These are phyloP conservation scores for Lutjanus erythropterus DNA, from an alignment of 2,113 vertebrate genomes.

Conservation along the genomic window DNA sequence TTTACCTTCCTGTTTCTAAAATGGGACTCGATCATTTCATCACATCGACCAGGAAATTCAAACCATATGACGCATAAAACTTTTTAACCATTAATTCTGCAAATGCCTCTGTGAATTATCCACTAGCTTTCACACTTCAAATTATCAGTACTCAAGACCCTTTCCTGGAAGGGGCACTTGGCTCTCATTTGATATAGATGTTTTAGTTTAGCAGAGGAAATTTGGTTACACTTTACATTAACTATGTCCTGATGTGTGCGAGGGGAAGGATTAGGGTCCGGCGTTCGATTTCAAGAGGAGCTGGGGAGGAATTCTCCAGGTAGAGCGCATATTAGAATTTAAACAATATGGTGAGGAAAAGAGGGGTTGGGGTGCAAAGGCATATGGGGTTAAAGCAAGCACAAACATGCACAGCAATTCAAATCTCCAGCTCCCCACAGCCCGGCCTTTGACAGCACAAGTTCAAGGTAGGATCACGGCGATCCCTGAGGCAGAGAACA, in stretches of 20 bases:
- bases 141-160: conserved; percentile 65
- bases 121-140: conserved; percentile 68
- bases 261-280: conserved; percentile 76
- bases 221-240: conserved; percentile 86
- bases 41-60: conserved; percentile 72
- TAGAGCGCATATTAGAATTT: conserved; percentile 77
- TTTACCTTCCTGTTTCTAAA: conserved; percentile 60
- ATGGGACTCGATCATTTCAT: conserved; percentile 52
- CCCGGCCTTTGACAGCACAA: conserved; percentile 77
- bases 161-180: conserved; percentile 70
- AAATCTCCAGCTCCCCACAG: conserved; percentile 62
- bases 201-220: conserved; percentile 85
- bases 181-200: conserved; percentile 80
- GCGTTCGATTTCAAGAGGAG: conserved; percentile 81
- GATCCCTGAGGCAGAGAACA: conserved; percentile 71
- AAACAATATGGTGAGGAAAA: conserved; percentile 79
- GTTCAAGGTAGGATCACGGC: conserved; percentile 82
- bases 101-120: conserved; percentile 66
- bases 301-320: conserved; percentile 79
- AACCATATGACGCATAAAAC: conserved; percentile 75
- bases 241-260: conserved; percentile 81
- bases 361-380: conserved; percentile 61
- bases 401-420: conserved; percentile 79
- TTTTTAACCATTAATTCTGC: conserved; percentile 63
- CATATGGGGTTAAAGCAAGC: conserved; percentile 78